phyloP scores from a whole-genome alignment of 2,797 vertebrate genomes.

The Anguilla marmorata region DNA sequence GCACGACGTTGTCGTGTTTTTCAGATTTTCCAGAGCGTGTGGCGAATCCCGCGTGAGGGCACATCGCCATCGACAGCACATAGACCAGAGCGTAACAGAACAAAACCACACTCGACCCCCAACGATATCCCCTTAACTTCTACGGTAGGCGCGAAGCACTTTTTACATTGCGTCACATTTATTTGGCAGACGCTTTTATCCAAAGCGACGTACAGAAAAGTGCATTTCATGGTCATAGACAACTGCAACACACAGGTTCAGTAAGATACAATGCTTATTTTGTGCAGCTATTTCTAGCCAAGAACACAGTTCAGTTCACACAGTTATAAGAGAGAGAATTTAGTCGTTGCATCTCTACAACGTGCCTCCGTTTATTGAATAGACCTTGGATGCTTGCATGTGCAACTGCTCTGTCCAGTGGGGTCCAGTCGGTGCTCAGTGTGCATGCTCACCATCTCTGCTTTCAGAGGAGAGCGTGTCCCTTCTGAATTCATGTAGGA shows the following conservation, averaged over 20 bases:
- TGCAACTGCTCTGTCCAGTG: neutral
- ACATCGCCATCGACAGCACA: neutral
- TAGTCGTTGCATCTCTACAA: neutral
- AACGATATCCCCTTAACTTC: too few relatives aligned
- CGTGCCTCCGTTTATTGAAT: neutral
- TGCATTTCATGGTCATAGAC: too few relatives aligned
- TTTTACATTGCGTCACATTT: too few relatives aligned
- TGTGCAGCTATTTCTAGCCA: too few relatives aligned
- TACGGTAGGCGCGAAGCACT: too few relatives aligned
- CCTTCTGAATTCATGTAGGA: neutral
- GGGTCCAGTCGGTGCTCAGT: too few relatives aligned
- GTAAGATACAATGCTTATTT: too few relatives aligned
- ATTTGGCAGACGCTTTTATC: too few relatives aligned
- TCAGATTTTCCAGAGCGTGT: neutral
- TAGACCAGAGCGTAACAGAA: neutral
- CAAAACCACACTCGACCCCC: neutral
- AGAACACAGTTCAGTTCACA: too few relatives aligned
- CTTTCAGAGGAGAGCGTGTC: too few relatives aligned
- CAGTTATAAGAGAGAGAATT: neutral
- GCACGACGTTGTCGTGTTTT: neutral
- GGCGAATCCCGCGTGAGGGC: neutral
- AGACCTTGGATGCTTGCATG: neutral
- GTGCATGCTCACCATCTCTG: neutral
- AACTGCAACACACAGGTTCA: too few relatives aligned
- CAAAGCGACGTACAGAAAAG: too few relatives aligned